Base-by-base conservation (phyloP, 2,797 vertebrate species). In the Mastacembelus armatus region DNA sequence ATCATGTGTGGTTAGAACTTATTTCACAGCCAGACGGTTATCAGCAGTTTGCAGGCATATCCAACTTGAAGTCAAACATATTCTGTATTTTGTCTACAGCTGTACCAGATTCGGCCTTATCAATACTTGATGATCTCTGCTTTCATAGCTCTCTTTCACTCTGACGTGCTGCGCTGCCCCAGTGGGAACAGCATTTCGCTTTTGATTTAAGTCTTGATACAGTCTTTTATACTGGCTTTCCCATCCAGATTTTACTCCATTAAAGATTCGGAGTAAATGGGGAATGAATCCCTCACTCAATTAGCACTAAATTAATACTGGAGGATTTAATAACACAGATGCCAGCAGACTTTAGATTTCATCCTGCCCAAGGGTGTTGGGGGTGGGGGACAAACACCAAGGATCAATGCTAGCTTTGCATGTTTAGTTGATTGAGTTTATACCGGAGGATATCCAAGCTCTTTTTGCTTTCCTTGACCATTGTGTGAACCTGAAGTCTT, bases 121-220 rank as follows among this genome's bases (percentile, higher is more conserved):
- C 90, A 92, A 92, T 92, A 91, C 71, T 90, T 91, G 85, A 92
- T 92, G 89, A 91, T 92, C 85, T 89, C 85, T 67, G 79, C 89
- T 89, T 91, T 90, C 85, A 91, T 89, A 86, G 80, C 88, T 91
- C 85, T 88, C 67, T 85, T 86, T 86, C 80, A 74, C 82, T 79
- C 77, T 73, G 77, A 88, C 77, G 77, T 77, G 85, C 54, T 39
- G 77, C 32, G 35, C 71, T 81, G 61, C 84, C 86, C 89, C 81
- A 32, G 78, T 63, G 89, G 87, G 91, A 82, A 33, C 65, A 60
- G 75, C 77, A 18, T 89, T 90, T 92, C 87, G 75, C 83, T 86
- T 92, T 90, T 90, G 90, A 92, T 92, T 91, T 87, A 77, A 86
- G 81, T 84, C 86, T 83, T 59, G 83, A 88, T 89, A 62, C 77